Evolutionary conservation across 2,113 vertebrate genomes (phyloP).

Genomic region (Passer domesticus): DNA sequence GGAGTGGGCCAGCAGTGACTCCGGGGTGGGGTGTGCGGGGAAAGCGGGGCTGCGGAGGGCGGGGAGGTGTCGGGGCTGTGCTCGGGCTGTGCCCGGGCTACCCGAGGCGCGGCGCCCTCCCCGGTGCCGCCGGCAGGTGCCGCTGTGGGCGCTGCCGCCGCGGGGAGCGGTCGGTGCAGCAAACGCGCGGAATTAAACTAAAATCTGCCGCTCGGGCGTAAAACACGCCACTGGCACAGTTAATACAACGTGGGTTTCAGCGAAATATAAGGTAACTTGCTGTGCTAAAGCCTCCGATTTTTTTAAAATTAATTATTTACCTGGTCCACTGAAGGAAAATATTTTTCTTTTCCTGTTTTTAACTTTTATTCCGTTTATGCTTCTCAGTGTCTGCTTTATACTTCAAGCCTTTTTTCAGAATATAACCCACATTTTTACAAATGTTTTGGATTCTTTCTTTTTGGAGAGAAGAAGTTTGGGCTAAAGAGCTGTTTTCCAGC

Average conservation of each 20-base stretch:
- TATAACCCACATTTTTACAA: neutral
- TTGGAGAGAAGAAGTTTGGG: neutral
- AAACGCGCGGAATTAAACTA: neutral
- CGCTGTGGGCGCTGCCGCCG: slow-evolving; percentile 26
- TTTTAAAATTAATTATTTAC: neutral
- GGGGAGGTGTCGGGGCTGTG: neutral
- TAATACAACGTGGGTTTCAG: neutral
- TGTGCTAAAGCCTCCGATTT: neutral
- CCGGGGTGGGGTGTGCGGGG: neutral
- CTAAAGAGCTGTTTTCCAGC: neutral
- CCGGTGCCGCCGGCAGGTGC: slow-evolving; percentile 24
- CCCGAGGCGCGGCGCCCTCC: neutral
- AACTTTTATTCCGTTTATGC: neutral
- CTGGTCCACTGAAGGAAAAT: neutral
- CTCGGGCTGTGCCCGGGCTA: neutral
- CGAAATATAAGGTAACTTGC: neutral
- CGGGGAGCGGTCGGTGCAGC: neutral
- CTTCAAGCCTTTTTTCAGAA: neutral
- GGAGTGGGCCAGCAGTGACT: neutral
- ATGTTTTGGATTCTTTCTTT: neutral
- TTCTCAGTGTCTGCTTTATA: neutral
- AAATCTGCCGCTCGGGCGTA: neutral
- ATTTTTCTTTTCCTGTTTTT: neutral
- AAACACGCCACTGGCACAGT: neutral
- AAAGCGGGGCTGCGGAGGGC: neutral